Percentiles rank a stretch among this genome's conserved stretches.
These are phyloP conservation scores for Venturia canescens DNA, from an alignment of 1,140 invertebrate genomes.

Conservation along the genomic window DNA sequence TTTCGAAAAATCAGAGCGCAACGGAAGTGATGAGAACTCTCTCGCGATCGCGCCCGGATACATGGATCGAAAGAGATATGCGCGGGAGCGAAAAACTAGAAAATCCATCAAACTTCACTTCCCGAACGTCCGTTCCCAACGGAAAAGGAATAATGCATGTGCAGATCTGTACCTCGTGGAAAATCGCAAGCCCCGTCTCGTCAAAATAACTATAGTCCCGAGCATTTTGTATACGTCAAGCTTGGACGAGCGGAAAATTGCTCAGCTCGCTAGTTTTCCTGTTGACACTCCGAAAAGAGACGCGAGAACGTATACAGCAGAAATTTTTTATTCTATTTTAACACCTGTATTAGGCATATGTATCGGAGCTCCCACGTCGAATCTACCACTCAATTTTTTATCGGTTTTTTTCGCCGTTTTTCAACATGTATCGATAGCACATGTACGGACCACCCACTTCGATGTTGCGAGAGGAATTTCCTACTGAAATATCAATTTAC, in stretches of 20 bases:
- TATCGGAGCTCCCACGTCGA: too few species aligned
- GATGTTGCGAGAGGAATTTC: too few species aligned
- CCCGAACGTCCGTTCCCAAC: neutral
- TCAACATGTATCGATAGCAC: too few species aligned
- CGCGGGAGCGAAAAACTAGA: neutral
- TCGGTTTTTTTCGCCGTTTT: too few species aligned
- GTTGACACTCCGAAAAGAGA: neutral
- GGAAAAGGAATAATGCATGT: neutral
- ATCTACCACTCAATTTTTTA: too few species aligned
- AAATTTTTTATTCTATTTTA: too few species aligned
- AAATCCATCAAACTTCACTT: conserved; percentile 4
- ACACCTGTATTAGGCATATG: too few species aligned
- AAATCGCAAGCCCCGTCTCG: neutral
- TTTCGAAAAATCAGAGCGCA: neutral
- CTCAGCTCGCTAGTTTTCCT: neutral
- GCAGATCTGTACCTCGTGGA: neutral
- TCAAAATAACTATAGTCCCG: neutral
- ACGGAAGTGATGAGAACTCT: neutral
- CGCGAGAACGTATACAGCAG: neutral
- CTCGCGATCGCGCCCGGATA: neutral
- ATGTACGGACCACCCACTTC: too few species aligned
- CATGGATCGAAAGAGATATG: neutral
- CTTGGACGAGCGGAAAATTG: conserved; percentile 6
- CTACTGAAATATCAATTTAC: too few species aligned
- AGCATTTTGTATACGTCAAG: neutral